Conservation (phyloP, 2,888 invertebrate species). For the Drosophila neutralis region DNA sequence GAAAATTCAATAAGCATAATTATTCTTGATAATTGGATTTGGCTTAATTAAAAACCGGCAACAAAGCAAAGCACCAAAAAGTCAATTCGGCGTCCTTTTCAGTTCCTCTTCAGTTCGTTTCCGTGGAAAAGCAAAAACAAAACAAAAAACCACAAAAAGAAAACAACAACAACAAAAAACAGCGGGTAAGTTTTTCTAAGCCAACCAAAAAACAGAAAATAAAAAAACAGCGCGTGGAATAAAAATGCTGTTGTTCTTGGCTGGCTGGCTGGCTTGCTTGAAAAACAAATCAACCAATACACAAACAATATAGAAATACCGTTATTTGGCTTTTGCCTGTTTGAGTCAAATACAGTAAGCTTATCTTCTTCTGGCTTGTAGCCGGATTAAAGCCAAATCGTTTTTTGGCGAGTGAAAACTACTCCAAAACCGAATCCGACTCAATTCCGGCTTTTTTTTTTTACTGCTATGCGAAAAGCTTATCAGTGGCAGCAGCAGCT, state of each 20-base stretch:
- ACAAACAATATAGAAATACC: conserved; percentile 6
- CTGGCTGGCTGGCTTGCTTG: background rate
- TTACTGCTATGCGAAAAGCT: background rate
- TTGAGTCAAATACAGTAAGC: background rate
- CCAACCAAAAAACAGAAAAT: conserved; percentile 1
- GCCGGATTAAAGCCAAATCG: background rate
- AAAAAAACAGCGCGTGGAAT: conserved; percentile 29
- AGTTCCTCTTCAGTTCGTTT: conserved; percentile 9
- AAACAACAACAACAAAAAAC: conserved; percentile 35
- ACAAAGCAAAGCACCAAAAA: conserved; percentile 16
- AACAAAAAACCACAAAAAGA: background rate
- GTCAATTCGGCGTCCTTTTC: conserved; percentile 21
- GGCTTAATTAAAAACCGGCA: conserved; percentile 31
- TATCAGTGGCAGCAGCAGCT: background rate
- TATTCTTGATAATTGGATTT: conserved; percentile 50
- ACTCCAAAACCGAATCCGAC: background rate
- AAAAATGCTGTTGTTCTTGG: conserved; percentile 34
- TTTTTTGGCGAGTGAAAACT: background rate
- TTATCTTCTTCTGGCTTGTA: background rate
- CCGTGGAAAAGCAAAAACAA: conserved; percentile 11
- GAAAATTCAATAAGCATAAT: conserved; percentile 36
- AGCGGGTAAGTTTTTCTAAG: conserved; percentile 56
- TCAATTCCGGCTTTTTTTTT: background rate
- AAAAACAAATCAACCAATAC: background rate
- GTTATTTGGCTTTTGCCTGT: conserved; percentile 21